phyloP scores from a whole-genome alignment of 2,113 vertebrate species.

The Sorex araneus region DNA sequence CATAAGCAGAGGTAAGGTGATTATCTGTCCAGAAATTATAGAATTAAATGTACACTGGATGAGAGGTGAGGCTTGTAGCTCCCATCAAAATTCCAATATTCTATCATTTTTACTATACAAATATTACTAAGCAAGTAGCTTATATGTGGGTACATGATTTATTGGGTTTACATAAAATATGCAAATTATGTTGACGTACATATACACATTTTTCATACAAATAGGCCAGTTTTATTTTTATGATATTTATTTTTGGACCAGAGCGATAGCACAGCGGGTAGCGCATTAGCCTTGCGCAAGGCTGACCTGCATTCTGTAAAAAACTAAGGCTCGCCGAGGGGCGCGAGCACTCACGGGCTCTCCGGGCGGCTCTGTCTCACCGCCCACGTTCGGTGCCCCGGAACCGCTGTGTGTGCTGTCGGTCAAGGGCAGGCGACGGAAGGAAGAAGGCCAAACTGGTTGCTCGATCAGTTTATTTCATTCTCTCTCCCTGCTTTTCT shows the following conservation, averaged over 20 bases:
- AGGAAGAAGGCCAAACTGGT: no score
- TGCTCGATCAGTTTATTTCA: no score
- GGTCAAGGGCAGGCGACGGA: no score
- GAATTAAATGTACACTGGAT: background rate
- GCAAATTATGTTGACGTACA: background rate
- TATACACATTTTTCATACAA: background rate
- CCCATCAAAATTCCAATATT: background rate
- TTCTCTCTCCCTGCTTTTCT: no score
- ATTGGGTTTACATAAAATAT: slow-evolving; percentile 15
- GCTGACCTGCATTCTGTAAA: no score
- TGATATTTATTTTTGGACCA: background rate
- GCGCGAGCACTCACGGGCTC: no score
- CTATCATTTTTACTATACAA: background rate
- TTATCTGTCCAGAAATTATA: slow-evolving; percentile 29
- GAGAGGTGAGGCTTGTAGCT: background rate
- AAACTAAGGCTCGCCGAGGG: no score
- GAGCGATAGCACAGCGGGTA: no score
- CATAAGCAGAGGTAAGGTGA: background rate
- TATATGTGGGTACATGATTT: background rate
- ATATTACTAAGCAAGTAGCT: background rate
- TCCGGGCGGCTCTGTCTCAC: no score
- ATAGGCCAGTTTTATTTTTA: background rate
- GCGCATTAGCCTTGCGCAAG: background rate
- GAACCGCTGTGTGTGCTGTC: no score
- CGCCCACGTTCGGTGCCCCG: no score